Percentiles rank a stretch among this genome's conserved stretches.
These are phyloP conservation scores for Prionace glauca DNA, from an alignment of 2,797 vertebrate species.

Conservation along the genomic window DNA sequence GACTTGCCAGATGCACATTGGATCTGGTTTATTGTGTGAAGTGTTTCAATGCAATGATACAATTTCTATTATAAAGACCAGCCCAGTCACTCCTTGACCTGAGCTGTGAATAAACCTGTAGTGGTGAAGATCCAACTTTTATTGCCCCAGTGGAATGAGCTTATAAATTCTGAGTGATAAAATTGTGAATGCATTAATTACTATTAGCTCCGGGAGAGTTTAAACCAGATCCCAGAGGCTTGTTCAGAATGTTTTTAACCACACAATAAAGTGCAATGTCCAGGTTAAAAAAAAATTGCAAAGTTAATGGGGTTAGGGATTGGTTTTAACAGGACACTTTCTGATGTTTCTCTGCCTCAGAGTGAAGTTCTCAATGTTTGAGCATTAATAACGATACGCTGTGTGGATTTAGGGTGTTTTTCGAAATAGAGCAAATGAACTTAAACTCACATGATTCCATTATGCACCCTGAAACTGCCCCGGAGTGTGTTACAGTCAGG, in stretches of 20 bases:
- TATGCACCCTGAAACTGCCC: not conserved
- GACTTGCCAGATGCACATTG: not conserved
- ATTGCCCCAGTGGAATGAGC: not conserved
- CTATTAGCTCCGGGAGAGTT: not conserved
- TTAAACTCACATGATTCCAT: not conserved
- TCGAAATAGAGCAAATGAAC: not conserved
- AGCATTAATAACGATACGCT: not conserved
- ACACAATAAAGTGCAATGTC: not conserved
- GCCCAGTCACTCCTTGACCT: not conserved
- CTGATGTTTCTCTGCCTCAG: not conserved
- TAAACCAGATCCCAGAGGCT: not conserved
- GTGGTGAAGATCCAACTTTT: not conserved
- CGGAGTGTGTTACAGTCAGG: no score
- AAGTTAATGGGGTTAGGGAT: not conserved
- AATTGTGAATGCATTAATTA: not conserved
- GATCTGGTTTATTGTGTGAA: not conserved
- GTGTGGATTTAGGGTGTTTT: not conserved
- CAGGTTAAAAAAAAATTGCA: not conserved
- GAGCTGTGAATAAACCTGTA: not conserved
- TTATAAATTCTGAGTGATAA: slow-evolving; percentile 3
- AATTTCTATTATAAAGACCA: not conserved
- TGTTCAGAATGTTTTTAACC: not conserved
- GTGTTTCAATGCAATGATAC: not conserved
- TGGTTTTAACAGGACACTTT: not conserved
- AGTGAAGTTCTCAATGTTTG: not conserved